phyloP scores from a whole-genome alignment of 1,140 invertebrate species.

The Phenacoccus solenopsis region DNA sequence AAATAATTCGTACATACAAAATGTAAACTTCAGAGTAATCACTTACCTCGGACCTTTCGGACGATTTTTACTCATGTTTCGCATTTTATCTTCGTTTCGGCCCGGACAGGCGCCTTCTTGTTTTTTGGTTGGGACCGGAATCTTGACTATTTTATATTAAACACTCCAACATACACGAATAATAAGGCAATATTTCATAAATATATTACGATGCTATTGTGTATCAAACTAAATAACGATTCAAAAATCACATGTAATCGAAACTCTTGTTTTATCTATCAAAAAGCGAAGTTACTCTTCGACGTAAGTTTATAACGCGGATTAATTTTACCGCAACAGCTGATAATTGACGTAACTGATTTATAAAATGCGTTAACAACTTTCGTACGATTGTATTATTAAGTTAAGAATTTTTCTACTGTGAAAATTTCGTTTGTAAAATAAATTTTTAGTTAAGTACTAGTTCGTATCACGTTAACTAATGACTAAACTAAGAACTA shows the following conservation, averaged over 20 bases:
- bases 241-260: neutral
- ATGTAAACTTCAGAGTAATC: neutral
- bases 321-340: slow-evolving; percentile 1
- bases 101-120: slow-evolving; percentile 40
- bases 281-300: neutral
- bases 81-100: slow-evolving; percentile 36
- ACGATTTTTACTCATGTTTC: slow-evolving; percentile 36
- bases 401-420: neutral
- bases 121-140: slow-evolving; percentile 44
- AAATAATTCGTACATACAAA: neutral
- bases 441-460: neutral
- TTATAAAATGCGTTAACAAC: neutral
- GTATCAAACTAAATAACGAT: neutral
- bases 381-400: neutral
- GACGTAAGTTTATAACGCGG: neutral
- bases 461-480: neutral
- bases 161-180: slow-evolving; percentile 17
- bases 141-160: slow-evolving; percentile 34
- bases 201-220: neutral
- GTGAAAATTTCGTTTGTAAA: neutral
- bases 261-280: slow-evolving; percentile 2
- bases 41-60: slow-evolving; percentile 34
- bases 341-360: slow-evolving; percentile 2
- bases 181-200: slow-evolving; percentile 7
- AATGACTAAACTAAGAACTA: neutral